Conservation (phyloP, 2,113 vertebrate genomes). For the Laticauda colubrina region DNA sequence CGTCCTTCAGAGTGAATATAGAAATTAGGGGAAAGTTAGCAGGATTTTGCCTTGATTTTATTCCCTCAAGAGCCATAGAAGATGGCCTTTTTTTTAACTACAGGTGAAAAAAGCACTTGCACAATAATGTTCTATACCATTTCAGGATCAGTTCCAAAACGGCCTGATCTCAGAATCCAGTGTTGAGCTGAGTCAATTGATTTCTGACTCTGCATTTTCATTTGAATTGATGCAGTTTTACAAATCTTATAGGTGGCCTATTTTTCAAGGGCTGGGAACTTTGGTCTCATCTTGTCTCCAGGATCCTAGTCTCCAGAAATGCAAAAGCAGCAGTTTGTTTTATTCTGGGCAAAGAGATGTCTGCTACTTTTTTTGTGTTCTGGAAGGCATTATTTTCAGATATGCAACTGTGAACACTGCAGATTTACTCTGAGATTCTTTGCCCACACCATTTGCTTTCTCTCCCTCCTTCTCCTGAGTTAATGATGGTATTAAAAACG, state of each 20-base stretch:
- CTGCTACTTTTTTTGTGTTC: conserved; percentile 20
- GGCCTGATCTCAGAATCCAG: not conserved
- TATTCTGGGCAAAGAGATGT: not conserved
- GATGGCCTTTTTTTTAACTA: not conserved
- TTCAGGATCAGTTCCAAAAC: not conserved
- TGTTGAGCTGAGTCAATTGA: not conserved
- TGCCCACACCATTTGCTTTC: conserved; percentile 10
- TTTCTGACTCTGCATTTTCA: not conserved
- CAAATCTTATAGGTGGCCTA: not conserved
- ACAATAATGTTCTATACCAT: not conserved
- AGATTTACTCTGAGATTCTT: conserved; percentile 15
- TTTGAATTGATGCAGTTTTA: not conserved
- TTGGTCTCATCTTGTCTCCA: not conserved
- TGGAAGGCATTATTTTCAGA: conserved; percentile 35
- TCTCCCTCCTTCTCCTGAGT: conserved; percentile 14
- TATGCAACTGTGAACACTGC: not conserved
- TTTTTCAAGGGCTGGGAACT: not conserved
- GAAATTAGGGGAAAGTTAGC: conserved; percentile 19
- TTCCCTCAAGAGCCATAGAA: conserved; percentile 1
- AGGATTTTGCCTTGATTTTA: not conserved
- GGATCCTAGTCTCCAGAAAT: conserved; percentile 1
- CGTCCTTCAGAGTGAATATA: conserved; percentile 8
- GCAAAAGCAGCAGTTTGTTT: conserved; percentile 9
- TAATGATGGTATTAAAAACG: conserved; percentile 32
- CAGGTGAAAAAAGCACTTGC: not conserved